A percentile compares a stretch with the other conserved stretches of the same genome.
phyloP scores from a whole-genome alignment of 2,888 invertebrate species.

The Chloroclysta siterata region DNA sequence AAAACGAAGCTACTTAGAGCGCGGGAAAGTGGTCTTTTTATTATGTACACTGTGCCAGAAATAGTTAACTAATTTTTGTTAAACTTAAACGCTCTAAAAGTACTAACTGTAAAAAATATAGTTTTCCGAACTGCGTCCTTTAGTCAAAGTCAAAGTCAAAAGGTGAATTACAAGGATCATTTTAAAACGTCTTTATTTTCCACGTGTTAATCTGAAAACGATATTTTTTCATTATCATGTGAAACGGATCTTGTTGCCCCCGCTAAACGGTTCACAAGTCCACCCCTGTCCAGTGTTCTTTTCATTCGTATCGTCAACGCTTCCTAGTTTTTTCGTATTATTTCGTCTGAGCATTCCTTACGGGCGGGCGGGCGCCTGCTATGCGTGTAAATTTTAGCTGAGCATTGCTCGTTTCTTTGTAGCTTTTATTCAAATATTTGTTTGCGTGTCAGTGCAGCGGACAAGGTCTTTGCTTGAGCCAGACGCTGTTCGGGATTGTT shows the following conservation, averaged over 20 bases:
- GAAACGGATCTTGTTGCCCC: neutral
- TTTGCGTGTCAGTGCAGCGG: conserved; percentile 55
- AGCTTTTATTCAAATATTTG: conserved; percentile 59
- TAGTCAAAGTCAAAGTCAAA: too few relatives aligned
- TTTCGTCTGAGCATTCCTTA: conserved; percentile 64
- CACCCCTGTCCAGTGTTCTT: conserved; percentile 55
- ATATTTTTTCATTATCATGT: too few relatives aligned
- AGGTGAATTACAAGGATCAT: too few relatives aligned
- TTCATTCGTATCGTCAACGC: conserved; percentile 75
- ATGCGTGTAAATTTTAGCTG: conserved; percentile 78
- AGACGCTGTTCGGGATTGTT: conserved; percentile 12
- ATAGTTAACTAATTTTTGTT: too few relatives aligned
- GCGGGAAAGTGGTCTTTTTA: too few relatives aligned
- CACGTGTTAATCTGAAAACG: too few relatives aligned
- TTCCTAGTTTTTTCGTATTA: conserved; percentile 71
- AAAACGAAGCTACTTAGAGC: too few relatives aligned
- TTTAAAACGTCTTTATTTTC: too few relatives aligned
- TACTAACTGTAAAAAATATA: too few relatives aligned
- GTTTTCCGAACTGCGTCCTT: too few relatives aligned
- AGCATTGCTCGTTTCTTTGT: conserved; percentile 57
- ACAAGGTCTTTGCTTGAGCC: conserved; percentile 27
- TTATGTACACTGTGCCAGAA: too few relatives aligned
- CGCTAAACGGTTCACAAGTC: neutral
- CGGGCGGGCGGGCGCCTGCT: conserved; percentile 66
- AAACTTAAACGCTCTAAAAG: too few relatives aligned